Percentiles rank a stretch among this genome's conserved stretches.
Conservation (phyloP, 2,113 vertebrate genomes). For the Campylorhamphus procurvoides region DNA sequence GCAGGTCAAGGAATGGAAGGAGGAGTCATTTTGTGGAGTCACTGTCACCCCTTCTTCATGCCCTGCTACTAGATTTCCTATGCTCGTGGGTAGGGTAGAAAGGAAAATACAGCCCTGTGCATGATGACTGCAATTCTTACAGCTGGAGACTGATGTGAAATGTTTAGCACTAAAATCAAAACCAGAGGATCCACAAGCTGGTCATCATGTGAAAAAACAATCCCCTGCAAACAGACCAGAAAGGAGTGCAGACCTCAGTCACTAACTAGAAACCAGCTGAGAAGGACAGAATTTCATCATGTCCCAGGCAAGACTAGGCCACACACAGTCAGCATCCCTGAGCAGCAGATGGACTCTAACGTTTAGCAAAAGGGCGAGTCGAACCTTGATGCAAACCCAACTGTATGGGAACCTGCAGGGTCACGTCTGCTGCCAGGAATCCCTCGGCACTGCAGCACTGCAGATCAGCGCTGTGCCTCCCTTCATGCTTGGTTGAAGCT, state of each 20-base stretch:
- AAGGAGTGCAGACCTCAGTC: background rate
- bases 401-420: background rate
- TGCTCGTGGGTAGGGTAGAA: background rate
- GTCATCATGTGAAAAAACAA: background rate
- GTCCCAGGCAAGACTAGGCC: background rate
- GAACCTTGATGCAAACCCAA: background rate
- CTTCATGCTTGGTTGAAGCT: slow-evolving; percentile 11
- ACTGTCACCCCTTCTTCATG: background rate
- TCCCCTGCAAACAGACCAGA: background rate
- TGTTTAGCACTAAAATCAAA: background rate
- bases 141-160: background rate
- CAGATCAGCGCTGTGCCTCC: background rate
- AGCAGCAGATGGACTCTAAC: background rate
- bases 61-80: background rate
- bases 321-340: background rate
- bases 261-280: background rate
- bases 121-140: background rate
- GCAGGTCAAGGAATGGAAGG: background rate
- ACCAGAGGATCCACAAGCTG: background rate
- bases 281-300: background rate
- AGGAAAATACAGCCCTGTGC: background rate
- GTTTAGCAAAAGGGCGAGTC: background rate
- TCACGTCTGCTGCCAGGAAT: background rate
- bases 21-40: background rate
- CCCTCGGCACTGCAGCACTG: background rate